These are phyloP conservation scores for Coelopa pilipes DNA, from an alignment of 2,888 invertebrate genomes.

Conservation along the genomic window DNA sequence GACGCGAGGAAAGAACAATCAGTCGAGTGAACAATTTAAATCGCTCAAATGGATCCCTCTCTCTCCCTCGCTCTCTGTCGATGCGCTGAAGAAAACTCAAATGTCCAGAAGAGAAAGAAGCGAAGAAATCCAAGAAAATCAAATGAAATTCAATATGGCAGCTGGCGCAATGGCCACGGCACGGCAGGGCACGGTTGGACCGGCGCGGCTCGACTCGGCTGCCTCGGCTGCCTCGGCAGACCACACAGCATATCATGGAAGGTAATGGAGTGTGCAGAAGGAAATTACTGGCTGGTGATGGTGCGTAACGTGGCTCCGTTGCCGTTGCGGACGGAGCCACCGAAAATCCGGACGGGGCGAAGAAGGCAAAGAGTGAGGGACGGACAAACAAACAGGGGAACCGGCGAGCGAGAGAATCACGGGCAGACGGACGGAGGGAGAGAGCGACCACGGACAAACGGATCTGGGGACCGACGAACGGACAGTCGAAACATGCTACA, in stretches of 20 bases:
- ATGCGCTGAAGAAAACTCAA: no score
- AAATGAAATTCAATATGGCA: slow-evolving; percentile 34
- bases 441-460: background rate
- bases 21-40: slow-evolving; percentile 1
- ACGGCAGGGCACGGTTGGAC: no score
- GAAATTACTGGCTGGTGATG: slow-evolving; percentile 26
- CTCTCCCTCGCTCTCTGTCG: no score
- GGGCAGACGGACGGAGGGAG: no score
- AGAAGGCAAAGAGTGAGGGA: no score
- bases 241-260: slow-evolving; percentile 34
- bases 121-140: no score
- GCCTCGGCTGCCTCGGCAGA: slow-evolving; percentile 20
- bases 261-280: slow-evolving; percentile 31
- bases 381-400: no score
- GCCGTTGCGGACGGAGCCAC: no score
- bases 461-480: background rate
- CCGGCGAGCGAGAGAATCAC: no score
- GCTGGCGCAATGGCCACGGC: background rate
- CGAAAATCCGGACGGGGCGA: background rate
- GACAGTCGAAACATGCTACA: background rate
- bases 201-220: background rate
- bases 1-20: slow-evolving; percentile 3
- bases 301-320: slow-evolving; percentile 11
- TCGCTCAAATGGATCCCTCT: background rate
- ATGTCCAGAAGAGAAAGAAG: no score